Evolutionary conservation across 2,888 invertebrate genomes (phyloP), one percentile per base, ranked within the genome.

Genomic region (Ceratothoa steindachneri): DNA sequence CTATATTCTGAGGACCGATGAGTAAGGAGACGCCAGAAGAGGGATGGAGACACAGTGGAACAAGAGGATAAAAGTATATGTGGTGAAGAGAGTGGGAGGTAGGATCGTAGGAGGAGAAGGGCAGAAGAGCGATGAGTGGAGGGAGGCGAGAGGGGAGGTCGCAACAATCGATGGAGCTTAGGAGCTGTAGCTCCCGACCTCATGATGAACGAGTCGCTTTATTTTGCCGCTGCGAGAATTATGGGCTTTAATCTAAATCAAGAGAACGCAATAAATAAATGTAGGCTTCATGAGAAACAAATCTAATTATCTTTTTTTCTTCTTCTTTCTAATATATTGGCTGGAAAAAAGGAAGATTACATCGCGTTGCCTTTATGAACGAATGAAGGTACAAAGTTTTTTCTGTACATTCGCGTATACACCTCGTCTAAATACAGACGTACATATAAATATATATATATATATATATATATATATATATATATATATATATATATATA

Each of bases 101-200:
- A 15, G 12, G 22, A 60, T n/a, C 15, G 3, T 15, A 60, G 60
- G 24, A 24, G 24, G 60, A 60, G 60, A 60, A 24, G 24, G 60
- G 24, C 12, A 60, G 60, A 60, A 60, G 60, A 60, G 60, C n/a
- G 60, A 60, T 4, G 3, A 24, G 24, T 1, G 24, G 60, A 60
- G 60, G 24, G 60, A 60, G 52, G 52, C n/a, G 27, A 24, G 60
- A 24, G 27, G 24, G 19, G 60, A 60, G 60, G 60, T 60, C 60
- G 60, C 60, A 22, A 60, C 22, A 60, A 60, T 60, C 60, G 60
- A 60, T 60, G 60, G 60, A n/a, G 60, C 60, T 60, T 60, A 60
- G 60, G 60, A 60, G 60, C 60, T 60, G 60, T 60, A 60, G 60
- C 60, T 60, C 60, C 60, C 60, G 60, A 60, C 60, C 60, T 60